Evolutionary conservation across 2,888 invertebrate genomes (phyloP).

Genomic region (Panzeria rudis): DNA sequence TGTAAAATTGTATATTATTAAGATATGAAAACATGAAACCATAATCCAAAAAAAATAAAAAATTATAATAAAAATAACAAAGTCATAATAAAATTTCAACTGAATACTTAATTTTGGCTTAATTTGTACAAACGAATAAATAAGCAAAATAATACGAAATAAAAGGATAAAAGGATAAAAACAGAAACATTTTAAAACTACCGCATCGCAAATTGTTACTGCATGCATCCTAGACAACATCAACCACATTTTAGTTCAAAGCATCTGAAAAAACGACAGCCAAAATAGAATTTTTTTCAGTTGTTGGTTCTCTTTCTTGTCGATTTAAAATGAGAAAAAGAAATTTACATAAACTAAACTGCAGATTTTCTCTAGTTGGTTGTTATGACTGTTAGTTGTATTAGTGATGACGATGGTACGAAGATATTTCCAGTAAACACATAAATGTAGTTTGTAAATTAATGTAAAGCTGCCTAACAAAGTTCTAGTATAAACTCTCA

Average conservation of each 20-base stretch:
- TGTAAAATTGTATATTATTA: slow-evolving; percentile 4
- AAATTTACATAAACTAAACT: slow-evolving; percentile 64
- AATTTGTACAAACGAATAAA: slow-evolving; percentile 58
- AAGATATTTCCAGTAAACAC: too few relatives aligned
- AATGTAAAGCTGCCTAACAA: too few relatives aligned
- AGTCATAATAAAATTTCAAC: slow-evolving; percentile 48
- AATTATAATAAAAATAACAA: slow-evolving; percentile 8
- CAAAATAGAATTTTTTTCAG: slow-evolving; percentile 50
- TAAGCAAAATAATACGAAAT: slow-evolving; percentile 14
- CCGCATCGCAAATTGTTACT: slow-evolving; percentile 68
- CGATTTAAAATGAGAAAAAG: slow-evolving; percentile 29
- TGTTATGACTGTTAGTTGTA: neutral
- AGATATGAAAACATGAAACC: slow-evolving; percentile 20
- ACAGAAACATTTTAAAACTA: slow-evolving; percentile 40
- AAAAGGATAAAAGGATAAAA: slow-evolving; percentile 17
- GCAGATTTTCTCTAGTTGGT: slow-evolving; percentile 34
- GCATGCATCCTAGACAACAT: slow-evolving; percentile 44
- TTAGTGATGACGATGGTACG: neutral
- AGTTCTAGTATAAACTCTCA: too few relatives aligned
- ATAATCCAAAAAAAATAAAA: neutral
- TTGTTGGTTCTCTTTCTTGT: slow-evolving; percentile 25
- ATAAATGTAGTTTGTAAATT: too few relatives aligned
- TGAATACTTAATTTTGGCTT: slow-evolving; percentile 67
- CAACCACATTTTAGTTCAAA: slow-evolving; percentile 38
- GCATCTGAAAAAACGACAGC: slow-evolving; percentile 43